These are phyloP conservation scores for Hyppa rectilinea DNA, from an alignment of 2,888 invertebrate genomes.

Conservation along the genomic window DNA sequence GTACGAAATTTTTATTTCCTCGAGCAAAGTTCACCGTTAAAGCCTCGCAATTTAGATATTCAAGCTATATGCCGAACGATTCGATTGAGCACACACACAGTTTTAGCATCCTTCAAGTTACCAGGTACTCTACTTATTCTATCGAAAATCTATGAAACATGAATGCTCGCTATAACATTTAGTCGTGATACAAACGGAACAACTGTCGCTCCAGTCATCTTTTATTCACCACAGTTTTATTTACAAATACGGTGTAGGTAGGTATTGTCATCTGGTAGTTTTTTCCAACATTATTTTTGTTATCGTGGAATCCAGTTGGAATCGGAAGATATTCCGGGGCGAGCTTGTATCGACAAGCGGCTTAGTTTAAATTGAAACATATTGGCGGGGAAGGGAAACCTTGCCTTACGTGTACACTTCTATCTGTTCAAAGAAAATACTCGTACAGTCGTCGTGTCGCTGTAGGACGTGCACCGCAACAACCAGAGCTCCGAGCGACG, in stretches of 20 bases:
- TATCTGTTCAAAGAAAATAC: conserved; percentile 79
- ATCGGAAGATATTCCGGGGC: conserved; percentile 82
- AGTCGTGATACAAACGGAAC: conserved; percentile 42
- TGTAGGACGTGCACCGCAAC: not conserved
- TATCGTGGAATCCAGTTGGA: conserved; percentile 77
- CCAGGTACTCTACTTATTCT: not conserved
- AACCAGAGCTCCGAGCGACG: conserved; percentile 26
- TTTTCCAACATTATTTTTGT: conserved; percentile 75
- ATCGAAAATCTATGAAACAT: conserved; percentile 33
- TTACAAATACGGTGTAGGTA: conserved; percentile 50
- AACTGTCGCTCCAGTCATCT: conserved; percentile 42
- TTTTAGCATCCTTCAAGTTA: conserved; percentile 45
- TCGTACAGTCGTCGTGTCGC: conserved; percentile 45
- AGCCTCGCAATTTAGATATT: conserved; percentile 73
- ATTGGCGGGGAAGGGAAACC: conserved; percentile 85
- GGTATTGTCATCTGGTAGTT: conserved; percentile 62
- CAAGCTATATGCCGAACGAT: conserved; percentile 53
- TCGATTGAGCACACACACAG: conserved; percentile 52
- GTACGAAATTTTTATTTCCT: conserved; percentile 84
- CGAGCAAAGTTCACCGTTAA: conserved; percentile 73
- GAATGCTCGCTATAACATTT: conserved; percentile 11
- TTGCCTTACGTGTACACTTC: conserved; percentile 79
- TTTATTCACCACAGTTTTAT: conserved; percentile 64
- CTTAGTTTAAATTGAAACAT: conserved; percentile 90
- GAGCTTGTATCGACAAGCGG: conserved; percentile 87